Evolutionary conservation across 30 jellyfish, hydroid and myxozoan species (phyloP).

Genomic region (Aurelia aurita): DNA sequence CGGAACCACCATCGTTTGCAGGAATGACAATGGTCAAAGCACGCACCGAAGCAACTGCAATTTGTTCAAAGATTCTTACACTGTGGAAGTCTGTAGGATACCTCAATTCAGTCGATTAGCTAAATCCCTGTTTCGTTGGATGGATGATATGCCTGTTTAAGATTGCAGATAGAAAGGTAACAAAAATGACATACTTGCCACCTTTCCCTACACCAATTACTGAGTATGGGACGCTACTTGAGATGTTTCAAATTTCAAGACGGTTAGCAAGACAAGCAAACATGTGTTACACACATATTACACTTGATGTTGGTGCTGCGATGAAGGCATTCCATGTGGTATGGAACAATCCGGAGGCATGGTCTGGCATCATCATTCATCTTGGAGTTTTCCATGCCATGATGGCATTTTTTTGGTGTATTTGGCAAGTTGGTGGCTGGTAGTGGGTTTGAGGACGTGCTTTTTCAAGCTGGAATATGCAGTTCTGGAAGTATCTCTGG

Average conservation of each 20-base stretch:
- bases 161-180: constrained; percentile 1
- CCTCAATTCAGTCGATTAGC: not conserved
- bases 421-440: constrained; percentile 35
- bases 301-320: constrained; percentile 69
- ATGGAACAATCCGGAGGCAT: constrained; percentile 54
- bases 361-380: constrained; percentile 32
- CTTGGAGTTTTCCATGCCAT: constrained; percentile 52
- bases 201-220: not conserved
- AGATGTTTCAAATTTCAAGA: no score
- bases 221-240: no score
- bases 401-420: constrained; percentile 48
- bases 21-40: not conserved
- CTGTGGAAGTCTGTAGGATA: constrained; percentile 23
- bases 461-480: constrained; percentile 33
- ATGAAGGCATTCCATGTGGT: constrained; percentile 37
- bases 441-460: constrained; percentile 43
- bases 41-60: not conserved
- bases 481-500: constrained; percentile 41
- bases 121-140: constrained; percentile 45
- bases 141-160: constrained; percentile 20
- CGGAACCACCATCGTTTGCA: constrained; percentile 45
- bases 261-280: no score
- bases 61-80: constrained; percentile 7
- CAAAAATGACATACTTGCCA: constrained; percentile 47
- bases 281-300: no score